Conservation (phyloP, 92 coral and sea anemone species). For the Paragorgia papillata region DNA sequence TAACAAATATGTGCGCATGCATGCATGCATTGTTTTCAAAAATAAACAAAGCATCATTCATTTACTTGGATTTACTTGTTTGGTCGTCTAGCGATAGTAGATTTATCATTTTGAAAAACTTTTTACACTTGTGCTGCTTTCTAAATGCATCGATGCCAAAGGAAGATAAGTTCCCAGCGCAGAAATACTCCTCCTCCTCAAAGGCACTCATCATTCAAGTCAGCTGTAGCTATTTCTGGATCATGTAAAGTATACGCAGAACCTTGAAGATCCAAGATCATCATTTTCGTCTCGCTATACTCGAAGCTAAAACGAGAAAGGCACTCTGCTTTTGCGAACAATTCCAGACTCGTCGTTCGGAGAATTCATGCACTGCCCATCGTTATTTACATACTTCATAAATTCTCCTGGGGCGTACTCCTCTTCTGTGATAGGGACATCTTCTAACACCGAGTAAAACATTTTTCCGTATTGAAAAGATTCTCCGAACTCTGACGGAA, state of each 20-base stretch:
- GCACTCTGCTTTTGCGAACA: slow-evolving; percentile 35
- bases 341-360: neutral
- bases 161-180: slow-evolving; percentile 54
- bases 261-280: slow-evolving; percentile 41
- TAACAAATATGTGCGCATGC: too few species aligned
- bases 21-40: too few species aligned
- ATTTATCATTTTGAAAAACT: slow-evolving; percentile 50
- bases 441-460: neutral
- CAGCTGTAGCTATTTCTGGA: slow-evolving; percentile 53
- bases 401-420: slow-evolving; percentile 19
- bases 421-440: slow-evolving; percentile 25
- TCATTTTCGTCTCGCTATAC: slow-evolving; percentile 18
- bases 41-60: too few species aligned
- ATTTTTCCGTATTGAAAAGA: slow-evolving; percentile 22
- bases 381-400: slow-evolving; percentile 5
- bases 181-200: slow-evolving; percentile 38
- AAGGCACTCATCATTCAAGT: neutral
- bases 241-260: slow-evolving; percentile 53
- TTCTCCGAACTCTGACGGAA: slow-evolving; percentile 36
- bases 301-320: slow-evolving; percentile 33
- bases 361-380: neutral
- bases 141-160: slow-evolving; percentile 36
- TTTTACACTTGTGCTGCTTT: slow-evolving; percentile 39
- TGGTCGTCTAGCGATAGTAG: too few species aligned
- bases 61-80: too few species aligned